Evolutionary conservation across 2,888 invertebrate species (phyloP).

Genomic region (Drosophila recens): DNA sequence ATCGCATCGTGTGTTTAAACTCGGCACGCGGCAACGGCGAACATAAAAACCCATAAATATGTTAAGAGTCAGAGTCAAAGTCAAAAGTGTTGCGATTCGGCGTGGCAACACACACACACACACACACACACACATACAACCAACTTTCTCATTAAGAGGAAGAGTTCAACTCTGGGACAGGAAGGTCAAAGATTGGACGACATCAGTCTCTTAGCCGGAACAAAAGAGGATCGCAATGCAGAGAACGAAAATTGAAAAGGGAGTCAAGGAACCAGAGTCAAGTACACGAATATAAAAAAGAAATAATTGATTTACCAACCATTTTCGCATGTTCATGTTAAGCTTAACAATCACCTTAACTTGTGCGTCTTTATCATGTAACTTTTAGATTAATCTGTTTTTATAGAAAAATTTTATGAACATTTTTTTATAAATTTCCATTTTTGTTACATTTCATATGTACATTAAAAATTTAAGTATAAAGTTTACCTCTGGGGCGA

Average conservation of each 20-base stretch:
- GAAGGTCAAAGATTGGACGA: conserved; percentile 56
- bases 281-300: background rate
- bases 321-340: background rate
- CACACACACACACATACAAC: conserved; percentile 9
- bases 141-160: conserved; percentile 74
- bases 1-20: conserved; percentile 57
- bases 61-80: conserved; percentile 80
- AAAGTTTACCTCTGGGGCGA: background rate
- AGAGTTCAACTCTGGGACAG: conserved; percentile 62
- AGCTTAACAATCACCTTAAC: background rate
- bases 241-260: conserved; percentile 17
- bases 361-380: too few relatives aligned
- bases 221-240: conserved; percentile 7
- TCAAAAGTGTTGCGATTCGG: conserved; percentile 68
- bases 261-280: background rate
- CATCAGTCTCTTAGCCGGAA: conserved; percentile 32
- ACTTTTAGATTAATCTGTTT: too few relatives aligned
- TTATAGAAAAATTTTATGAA: too few relatives aligned
- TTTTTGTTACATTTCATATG: too few relatives aligned
- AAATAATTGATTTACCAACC: background rate
- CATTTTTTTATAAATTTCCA: too few relatives aligned
- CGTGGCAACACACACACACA: conserved; percentile 24
- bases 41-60: conserved; percentile 79
- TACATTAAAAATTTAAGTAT: too few relatives aligned
- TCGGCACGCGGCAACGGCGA: conserved; percentile 69